Percentiles rank a stretch among this genome's conserved stretches.
Evolutionary conservation across 2,888 invertebrate species (phyloP).

Genomic region (Hydroisotoma schaefferi): DNA sequence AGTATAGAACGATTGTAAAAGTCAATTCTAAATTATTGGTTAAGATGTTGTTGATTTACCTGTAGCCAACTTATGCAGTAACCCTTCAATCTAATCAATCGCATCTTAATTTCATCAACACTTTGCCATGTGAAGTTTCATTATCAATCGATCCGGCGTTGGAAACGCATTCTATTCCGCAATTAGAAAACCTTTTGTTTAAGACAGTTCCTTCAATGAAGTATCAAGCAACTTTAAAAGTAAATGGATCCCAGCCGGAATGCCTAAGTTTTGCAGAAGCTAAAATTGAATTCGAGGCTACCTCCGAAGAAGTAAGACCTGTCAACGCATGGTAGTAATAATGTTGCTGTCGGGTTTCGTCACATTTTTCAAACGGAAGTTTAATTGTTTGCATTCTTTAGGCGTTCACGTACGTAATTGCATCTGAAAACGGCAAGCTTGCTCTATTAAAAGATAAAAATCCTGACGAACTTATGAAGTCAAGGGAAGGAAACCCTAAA

Average conservation of each 20-base stretch:
- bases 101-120: conserved; percentile 63
- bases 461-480: conserved; percentile 57
- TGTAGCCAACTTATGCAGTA: conserved; percentile 47
- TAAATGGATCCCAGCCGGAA: neutral
- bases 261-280: conserved; percentile 5
- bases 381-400: neutral
- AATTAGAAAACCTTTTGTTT: conserved; percentile 12
- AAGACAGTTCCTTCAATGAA: conserved; percentile 18
- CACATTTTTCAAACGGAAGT: no score
- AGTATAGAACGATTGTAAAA: neutral
- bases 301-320: conserved; percentile 17
- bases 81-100: conserved; percentile 48
- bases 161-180: neutral
- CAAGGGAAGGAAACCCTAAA: conserved; percentile 62
- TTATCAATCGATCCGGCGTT: neutral
- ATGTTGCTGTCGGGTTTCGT: no score
- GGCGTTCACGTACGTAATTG: conserved; percentile 27
- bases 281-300: conserved; percentile 6
- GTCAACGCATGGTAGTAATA: no score
- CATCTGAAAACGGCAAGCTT: conserved; percentile 4
- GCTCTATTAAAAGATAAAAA: neutral
- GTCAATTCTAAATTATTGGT: neutral
- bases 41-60: neutral
- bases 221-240: conserved; percentile 10
- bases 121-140: conserved; percentile 60